These are phyloP conservation scores for Salvelinus fontinalis DNA, from an alignment of 2,113 vertebrate species.

Conservation along the genomic window DNA sequence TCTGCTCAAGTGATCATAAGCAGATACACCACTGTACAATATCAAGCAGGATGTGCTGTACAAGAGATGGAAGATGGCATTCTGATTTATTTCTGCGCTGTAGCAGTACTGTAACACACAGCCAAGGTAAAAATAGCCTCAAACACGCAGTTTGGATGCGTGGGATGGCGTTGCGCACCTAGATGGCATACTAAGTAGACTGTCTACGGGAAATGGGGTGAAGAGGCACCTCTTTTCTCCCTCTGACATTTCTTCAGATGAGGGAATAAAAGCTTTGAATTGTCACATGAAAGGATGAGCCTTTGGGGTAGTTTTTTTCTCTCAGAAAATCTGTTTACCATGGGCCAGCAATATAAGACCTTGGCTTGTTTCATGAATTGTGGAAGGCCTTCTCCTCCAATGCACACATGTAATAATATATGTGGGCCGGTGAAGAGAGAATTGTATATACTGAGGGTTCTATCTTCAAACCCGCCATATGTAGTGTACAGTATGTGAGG, in stretches of 20 bases:
- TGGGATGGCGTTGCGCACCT: neutral
- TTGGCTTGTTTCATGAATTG: conserved; percentile 23
- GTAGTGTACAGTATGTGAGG: neutral
- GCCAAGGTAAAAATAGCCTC: neutral
- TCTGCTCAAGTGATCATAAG: conserved; percentile 4
- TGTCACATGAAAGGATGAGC: neutral
- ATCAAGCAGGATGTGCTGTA: conserved; percentile 6
- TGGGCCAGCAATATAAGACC: neutral
- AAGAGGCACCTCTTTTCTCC: neutral
- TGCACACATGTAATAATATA: conserved; percentile 6
- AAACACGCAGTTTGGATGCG: neutral
- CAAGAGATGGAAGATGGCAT: neutral
- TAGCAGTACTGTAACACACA: neutral
- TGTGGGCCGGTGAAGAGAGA: conserved; percentile 14
- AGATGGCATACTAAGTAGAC: neutral
- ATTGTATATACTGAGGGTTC: conserved; percentile 15
- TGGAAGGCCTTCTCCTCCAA: conserved; percentile 19
- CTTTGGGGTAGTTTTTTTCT: neutral
- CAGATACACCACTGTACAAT: neutral
- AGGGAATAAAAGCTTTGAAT: conserved; percentile 4
- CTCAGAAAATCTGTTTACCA: neutral
- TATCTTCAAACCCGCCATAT: neutral
- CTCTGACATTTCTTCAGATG: conserved; percentile 2
- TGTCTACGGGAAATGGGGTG: neutral
- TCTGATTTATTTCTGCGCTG: conserved; percentile 1